Evolutionary conservation across 1,140 invertebrate genomes (phyloP).

Genomic region (Zaprionus africanus): DNA sequence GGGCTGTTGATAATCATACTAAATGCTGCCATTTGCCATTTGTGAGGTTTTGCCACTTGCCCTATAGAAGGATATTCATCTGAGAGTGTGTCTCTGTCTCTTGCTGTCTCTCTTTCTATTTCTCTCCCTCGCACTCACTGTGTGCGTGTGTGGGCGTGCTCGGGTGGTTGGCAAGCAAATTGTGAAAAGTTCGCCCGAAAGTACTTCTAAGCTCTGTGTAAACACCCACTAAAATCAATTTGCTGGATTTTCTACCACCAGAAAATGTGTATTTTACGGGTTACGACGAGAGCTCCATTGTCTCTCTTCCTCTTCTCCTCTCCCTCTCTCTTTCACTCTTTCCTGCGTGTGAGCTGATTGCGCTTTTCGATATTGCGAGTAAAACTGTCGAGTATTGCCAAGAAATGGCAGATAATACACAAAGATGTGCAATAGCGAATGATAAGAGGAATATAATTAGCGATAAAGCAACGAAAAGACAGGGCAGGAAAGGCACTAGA

Average conservation of each 20-base stretch:
- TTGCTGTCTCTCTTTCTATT: constrained; percentile 18
- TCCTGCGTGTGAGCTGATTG: constrained; percentile 30
- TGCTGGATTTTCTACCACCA: constrained; percentile 82
- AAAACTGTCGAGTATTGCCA: constrained; percentile 37
- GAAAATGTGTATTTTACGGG: constrained; percentile 82
- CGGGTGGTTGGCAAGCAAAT: constrained; percentile 67
- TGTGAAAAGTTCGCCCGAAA: constrained; percentile 74
- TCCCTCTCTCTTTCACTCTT: too few relatives aligned
- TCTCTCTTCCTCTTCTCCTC: background rate
- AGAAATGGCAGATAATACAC: constrained; percentile 38
- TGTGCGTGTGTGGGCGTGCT: constrained; percentile 24
- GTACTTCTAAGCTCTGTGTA: constrained; percentile 82
- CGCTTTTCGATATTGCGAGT: constrained; percentile 30
- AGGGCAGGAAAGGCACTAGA: background rate
- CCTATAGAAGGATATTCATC: constrained; percentile 57
- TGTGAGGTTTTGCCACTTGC: constrained; percentile 84
- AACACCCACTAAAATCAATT: constrained; percentile 84
- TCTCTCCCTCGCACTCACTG: constrained; percentile 10
- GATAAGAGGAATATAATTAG: constrained; percentile 10
- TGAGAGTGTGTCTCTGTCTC: constrained; percentile 20
- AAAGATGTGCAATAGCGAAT: constrained; percentile 11
- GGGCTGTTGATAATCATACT: constrained; percentile 75
- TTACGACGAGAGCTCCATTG: constrained; percentile 52
- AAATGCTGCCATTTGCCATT: constrained; percentile 84
- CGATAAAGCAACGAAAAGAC: background rate